Evolutionary conservation across 2,888 invertebrate genomes (phyloP).

Genomic region (Agonopterix arenella): DNA sequence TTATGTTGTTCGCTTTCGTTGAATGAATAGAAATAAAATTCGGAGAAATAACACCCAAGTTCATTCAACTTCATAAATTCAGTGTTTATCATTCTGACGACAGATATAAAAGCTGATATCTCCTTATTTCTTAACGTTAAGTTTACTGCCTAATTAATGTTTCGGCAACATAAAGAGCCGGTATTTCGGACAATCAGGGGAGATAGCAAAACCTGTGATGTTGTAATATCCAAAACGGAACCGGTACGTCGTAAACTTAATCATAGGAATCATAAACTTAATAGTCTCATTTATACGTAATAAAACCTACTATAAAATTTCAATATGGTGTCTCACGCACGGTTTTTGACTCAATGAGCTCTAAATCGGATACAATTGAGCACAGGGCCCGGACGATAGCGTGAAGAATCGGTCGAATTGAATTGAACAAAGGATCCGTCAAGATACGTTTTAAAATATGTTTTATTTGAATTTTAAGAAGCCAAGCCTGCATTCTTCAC

Average conservation of each 20-base stretch:
- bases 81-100: constrained; percentile 31
- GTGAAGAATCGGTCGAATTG: constrained; percentile 64
- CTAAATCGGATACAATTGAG: constrained; percentile 66
- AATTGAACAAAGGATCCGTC: constrained; percentile 36
- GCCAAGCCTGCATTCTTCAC: too few relatives aligned
- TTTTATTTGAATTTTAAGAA: background rate
- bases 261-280: constrained; percentile 64
- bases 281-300: constrained; percentile 68
- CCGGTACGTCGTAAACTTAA: constrained; percentile 57
- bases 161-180: constrained; percentile 29
- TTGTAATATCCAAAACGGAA: constrained; percentile 35
- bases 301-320: constrained; percentile 68
- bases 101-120: constrained; percentile 37
- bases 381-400: constrained; percentile 52
- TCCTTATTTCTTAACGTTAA: constrained; percentile 26
- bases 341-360: constrained; percentile 56
- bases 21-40: background rate
- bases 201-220: constrained; percentile 36
- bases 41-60: background rate
- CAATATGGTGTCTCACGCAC: constrained; percentile 58
- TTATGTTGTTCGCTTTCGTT: too few relatives aligned
- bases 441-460: background rate
- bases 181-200: constrained; percentile 25
- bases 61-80: constrained; percentile 14
- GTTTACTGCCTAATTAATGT: constrained; percentile 51